Percentiles rank a stretch among this genome's conserved stretches.
Conservation (phyloP, 2,888 invertebrate genomes). For the Drosophila limbata region DNA sequence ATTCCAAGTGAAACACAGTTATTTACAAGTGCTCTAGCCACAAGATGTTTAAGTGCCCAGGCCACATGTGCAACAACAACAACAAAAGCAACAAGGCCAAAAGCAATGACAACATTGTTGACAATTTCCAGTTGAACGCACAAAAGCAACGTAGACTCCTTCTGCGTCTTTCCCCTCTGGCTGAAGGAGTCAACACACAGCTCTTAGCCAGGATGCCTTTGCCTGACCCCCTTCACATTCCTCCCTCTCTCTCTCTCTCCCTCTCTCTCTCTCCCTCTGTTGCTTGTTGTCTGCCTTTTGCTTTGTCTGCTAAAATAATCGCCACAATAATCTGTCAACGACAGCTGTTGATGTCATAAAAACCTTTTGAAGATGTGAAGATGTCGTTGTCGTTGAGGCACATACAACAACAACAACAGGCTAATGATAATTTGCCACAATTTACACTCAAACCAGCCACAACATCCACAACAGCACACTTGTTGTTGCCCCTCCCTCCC, state of each 20-base stretch:
- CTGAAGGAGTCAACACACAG: slow-evolving; percentile 1
- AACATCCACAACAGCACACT: slow-evolving; percentile 47
- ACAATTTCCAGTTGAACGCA: slow-evolving; percentile 78
- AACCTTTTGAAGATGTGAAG: slow-evolving; percentile 81
- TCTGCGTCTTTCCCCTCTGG: not conserved
- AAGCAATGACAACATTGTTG: slow-evolving; percentile 72
- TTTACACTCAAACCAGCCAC: slow-evolving; percentile 70
- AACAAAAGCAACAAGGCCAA: slow-evolving; percentile 42
- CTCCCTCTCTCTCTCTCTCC: no score
- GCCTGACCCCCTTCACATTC: slow-evolving; percentile 19
- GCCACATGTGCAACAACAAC: slow-evolving; percentile 42
- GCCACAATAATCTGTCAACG: slow-evolving; percentile 85
- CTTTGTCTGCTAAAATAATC: slow-evolving; percentile 82
- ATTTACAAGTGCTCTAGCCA: slow-evolving; percentile 57
- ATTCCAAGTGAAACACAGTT: slow-evolving; percentile 50
- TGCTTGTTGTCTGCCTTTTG: slow-evolving; percentile 45
- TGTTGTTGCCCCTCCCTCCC: not conserved
- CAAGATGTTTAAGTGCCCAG: slow-evolving; percentile 59
- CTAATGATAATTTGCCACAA: slow-evolving; percentile 82
- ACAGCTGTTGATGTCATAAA: slow-evolving; percentile 85
- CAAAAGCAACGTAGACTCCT: slow-evolving; percentile 53
- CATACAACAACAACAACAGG: slow-evolving; percentile 48
- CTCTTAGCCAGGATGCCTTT: slow-evolving; percentile 13
- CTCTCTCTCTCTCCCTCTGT: not conserved
- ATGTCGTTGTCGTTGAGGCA: slow-evolving; percentile 62